Evolutionary conservation across 2,113 vertebrate species (phyloP).

Genomic region (Nothoprocta pentlandii): DNA sequence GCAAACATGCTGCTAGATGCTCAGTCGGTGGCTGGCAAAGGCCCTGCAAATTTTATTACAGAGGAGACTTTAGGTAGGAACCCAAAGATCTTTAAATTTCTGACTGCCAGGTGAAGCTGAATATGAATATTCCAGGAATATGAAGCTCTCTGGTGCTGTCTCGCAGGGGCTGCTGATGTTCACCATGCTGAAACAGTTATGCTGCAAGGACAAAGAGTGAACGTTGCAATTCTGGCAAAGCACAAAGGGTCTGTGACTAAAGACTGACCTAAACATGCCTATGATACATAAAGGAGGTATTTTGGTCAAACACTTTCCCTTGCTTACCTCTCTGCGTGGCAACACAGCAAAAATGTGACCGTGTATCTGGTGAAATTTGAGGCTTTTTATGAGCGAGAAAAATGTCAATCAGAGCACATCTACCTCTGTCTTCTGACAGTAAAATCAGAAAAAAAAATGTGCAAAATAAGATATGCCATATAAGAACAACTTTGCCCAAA

Average conservation of each 20-base stretch:
- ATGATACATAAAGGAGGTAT: background rate
- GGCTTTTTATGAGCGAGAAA: background rate
- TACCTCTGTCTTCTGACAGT: background rate
- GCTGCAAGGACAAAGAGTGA: background rate
- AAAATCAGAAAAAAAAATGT: background rate
- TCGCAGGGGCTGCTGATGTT: background rate
- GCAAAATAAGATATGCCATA: fast-evolving
- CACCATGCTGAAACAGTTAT: background rate
- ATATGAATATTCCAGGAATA: background rate
- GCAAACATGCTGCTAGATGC: fast-evolving
- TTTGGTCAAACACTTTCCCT: background rate
- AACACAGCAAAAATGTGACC: background rate
- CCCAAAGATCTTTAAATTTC: background rate
- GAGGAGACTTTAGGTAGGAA: fast-evolving
- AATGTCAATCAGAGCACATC: background rate
- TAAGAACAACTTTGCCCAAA: background rate
- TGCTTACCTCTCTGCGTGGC: background rate
- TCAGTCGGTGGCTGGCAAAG: background rate
- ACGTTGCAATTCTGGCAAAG: background rate
- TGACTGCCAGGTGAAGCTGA: background rate
- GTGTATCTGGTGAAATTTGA: background rate
- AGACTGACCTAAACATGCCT: background rate
- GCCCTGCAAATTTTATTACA: background rate
- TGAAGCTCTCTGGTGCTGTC: background rate
- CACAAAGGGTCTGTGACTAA: background rate